Percentiles rank a stretch among this genome's conserved stretches.
Conservation (phyloP, 2,113 vertebrate genomes). For the Silurus meridionalis region DNA sequence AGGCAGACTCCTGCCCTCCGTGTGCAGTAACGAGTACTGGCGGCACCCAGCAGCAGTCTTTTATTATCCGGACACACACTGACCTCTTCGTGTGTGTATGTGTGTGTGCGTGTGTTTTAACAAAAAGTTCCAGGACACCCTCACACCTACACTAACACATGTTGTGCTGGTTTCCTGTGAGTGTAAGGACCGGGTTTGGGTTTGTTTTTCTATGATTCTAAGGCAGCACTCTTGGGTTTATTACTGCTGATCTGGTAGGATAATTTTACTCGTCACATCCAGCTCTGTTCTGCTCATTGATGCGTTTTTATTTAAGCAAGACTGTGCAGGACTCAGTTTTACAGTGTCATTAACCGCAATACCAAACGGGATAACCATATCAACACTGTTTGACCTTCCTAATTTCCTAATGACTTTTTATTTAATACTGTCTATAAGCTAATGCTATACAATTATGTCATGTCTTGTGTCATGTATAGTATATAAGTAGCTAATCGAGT, state of each 20-base stretch:
- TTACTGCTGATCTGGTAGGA: conserved; percentile 32
- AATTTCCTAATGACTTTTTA: not conserved
- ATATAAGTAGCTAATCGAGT: not conserved
- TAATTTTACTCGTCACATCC: not conserved
- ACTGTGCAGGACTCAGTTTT: not conserved
- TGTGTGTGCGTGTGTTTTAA: conserved; percentile 29
- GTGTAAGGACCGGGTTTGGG: conserved; percentile 16
- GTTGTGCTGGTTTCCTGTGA: conserved; percentile 48
- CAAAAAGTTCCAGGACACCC: conserved; percentile 38
- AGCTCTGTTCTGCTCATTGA: not conserved
- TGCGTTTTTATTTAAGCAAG: not conserved
- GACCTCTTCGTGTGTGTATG: conserved; percentile 41
- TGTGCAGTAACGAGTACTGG: conserved; percentile 49
- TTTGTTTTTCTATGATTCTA: conserved; percentile 52
- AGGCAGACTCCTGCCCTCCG: conserved; percentile 41
- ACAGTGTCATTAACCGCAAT: not conserved
- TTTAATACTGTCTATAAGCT: not conserved
- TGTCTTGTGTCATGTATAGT: not conserved
- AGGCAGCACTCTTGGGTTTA: conserved; percentile 37
- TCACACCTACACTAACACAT: conserved; percentile 50
- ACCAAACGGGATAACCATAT: not conserved
- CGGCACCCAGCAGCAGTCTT: conserved; percentile 50
- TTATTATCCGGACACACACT: conserved; percentile 54
- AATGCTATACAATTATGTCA: not conserved
- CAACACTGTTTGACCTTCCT: not conserved